Conservation (phyloP, 2,113 vertebrate species). For the Geococcyx californianus region DNA sequence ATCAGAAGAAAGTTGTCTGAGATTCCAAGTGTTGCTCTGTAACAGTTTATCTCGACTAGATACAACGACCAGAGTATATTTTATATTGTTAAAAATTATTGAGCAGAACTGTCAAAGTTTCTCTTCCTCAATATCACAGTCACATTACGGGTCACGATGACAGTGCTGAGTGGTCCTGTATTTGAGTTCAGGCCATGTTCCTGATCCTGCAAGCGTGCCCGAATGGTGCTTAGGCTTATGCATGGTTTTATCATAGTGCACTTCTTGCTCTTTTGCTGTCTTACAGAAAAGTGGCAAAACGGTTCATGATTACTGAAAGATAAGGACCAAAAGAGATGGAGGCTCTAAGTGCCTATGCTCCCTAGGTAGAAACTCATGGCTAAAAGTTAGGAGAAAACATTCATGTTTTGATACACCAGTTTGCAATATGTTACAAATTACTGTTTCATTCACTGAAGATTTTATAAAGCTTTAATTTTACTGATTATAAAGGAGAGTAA, state of each 20-base stretch:
- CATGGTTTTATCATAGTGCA: neutral
- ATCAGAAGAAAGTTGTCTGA: neutral
- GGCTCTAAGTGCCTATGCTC: neutral
- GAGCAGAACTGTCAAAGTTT: neutral
- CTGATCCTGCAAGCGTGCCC: neutral
- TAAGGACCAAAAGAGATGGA: neutral
- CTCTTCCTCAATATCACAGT: neutral
- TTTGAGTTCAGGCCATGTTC: neutral
- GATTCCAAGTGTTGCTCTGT: neutral
- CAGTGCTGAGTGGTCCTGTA: neutral
- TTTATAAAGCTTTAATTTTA: neutral
- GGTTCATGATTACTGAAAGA: neutral
- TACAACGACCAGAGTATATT: neutral
- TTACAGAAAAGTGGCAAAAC: neutral
- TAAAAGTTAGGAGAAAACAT: neutral
- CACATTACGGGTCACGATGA: neutral
- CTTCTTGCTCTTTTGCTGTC: neutral
- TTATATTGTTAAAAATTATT: neutral
- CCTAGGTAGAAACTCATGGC: neutral
- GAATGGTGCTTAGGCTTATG: neutral
- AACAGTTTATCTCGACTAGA: neutral
- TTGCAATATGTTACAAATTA: neutral
- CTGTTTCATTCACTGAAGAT: neutral
- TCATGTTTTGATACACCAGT: neutral
- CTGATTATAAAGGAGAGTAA: neutral